Evolutionary conservation across 2,888 invertebrate species (phyloP), one percentile per base, ranked within the genome.

Genomic region (Slavum lentiscoides): DNA sequence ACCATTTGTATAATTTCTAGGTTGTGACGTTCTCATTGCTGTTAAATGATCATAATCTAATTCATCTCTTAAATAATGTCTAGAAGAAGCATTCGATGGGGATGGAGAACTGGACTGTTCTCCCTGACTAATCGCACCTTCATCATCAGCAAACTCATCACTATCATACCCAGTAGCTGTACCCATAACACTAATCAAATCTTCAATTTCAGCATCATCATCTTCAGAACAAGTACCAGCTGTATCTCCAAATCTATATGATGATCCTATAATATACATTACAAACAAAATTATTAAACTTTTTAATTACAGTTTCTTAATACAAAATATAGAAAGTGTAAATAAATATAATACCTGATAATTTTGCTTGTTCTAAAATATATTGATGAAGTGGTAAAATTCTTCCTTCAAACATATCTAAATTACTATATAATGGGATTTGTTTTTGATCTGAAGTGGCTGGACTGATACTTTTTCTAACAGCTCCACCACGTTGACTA

Each of bases 331-430:
- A n/a, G 7, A 72, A 21, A 4, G 66, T 43, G 0, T 53, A 64
- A n/a, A 49, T 15, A n/a, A 53, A 53, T 74, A 37, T 13, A 70
- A 21, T 84, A 91, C 92, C 91, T 82, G 91, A 91, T 68, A 92
- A 87, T 85, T 93, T 93, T 0, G 93, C 93, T 87, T 95, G 95
- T 85, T 95, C 94, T 85, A 95, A 89, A 84, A 95, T 92, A 85
- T 95, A 95, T 87, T 95, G 94, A 86, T 95, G 94, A 83, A 95
- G 87, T 15, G 95, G 95, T 85, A 94, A 87, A 83, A 95, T 87
- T 86, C 94, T 94, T 62, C 86, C 85, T 80, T 86, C 86, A 55
- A 83, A 84, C 84, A 90, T 90, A 77, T 86, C 86, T 66, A 86
- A 83, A 82, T 86, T 86, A 64, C 85, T 85, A 82, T 86, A 86